Evolutionary conservation across 23 tunicate species (phyloP).

Genomic region (Halocynthia aurantium): DNA sequence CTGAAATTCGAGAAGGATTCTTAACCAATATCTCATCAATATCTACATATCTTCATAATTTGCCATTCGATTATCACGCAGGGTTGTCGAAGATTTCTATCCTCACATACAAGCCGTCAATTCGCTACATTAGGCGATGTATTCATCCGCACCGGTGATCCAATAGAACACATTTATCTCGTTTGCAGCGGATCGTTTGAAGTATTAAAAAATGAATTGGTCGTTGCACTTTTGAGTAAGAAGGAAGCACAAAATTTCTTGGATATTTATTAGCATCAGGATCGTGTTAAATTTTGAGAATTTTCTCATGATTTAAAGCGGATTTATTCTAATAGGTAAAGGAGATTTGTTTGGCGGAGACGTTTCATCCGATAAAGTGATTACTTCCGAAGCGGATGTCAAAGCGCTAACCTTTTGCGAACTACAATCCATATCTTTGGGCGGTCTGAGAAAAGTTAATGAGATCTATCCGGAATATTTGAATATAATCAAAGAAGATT

Average conservation of each 20-base stretch:
- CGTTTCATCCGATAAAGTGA: background rate
- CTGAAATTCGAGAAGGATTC: too few species aligned
- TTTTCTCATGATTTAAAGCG: too few species aligned
- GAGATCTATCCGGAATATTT: slow-evolving; percentile 28
- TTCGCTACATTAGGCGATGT: slow-evolving; percentile 22
- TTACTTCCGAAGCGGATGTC: slow-evolving; percentile 34
- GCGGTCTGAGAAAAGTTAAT: slow-evolving; percentile 15
- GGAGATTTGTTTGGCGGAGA: slow-evolving; percentile 57
- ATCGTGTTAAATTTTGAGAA: too few species aligned
- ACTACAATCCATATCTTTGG: slow-evolving; percentile 36
- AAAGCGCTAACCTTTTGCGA: slow-evolving; percentile 45
- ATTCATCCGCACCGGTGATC: slow-evolving; percentile 43
- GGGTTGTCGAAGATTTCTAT: slow-evolving; percentile 40
- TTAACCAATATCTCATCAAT: too few species aligned
- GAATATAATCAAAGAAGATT: slow-evolving; percentile 11
- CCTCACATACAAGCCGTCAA: slow-evolving; percentile 27
- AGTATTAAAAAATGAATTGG: slow-evolving; percentile 19
- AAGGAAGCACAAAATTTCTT: too few species aligned
- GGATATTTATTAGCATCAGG: too few species aligned
- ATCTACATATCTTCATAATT: too few species aligned
- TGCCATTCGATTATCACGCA: background rate
- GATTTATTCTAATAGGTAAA: slow-evolving; percentile 21
- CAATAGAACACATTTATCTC: slow-evolving; percentile 22
- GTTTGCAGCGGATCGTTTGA: slow-evolving; percentile 64
- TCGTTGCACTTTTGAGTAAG: slow-evolving; percentile 36